phyloP scores from a whole-genome alignment of 2,113 vertebrate species.

The Oceanodroma tethys region DNA sequence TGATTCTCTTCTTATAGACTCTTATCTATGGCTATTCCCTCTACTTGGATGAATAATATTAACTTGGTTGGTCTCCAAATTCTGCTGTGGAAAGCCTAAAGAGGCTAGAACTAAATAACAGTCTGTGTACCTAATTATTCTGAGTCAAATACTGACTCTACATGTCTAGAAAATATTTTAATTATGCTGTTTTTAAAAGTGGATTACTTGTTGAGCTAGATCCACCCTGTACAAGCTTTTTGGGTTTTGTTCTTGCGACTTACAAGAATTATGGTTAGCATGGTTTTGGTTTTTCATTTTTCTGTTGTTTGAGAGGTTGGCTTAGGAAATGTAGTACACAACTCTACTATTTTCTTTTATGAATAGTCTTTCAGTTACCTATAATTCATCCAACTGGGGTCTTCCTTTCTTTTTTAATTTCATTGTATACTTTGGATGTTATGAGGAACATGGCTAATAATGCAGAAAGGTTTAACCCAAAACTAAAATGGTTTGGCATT shows the following conservation, averaged over 20 bases:
- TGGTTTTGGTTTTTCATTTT: neutral
- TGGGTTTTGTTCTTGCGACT: neutral
- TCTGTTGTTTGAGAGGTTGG: neutral
- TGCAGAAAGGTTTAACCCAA: neutral
- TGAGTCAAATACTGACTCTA: neutral
- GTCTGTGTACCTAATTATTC: neutral
- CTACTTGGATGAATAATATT: constrained; percentile 46
- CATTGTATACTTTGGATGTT: neutral
- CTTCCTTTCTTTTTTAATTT: neutral
- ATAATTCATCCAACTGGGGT: neutral
- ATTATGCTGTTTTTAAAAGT: neutral
- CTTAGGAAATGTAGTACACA: neutral
- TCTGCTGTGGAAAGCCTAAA: constrained; percentile 14
- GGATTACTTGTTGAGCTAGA: neutral
- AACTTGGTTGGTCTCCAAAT: constrained; percentile 36
- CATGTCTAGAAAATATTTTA: neutral
- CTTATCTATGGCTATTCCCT: constrained; percentile 7
- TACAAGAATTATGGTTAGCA: neutral
- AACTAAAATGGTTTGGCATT: neutral
- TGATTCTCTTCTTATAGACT: constrained; percentile 39
- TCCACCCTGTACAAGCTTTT: neutral
- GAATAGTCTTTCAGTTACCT: neutral
- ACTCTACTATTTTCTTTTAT: neutral
- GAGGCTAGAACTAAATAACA: neutral
- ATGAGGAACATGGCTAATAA: neutral